A percentile compares a stretch with the other conserved stretches of the same genome.
phyloP scores from a whole-genome alignment of 2,888 invertebrate genomes.

The Dysmachus trigonus region DNA sequence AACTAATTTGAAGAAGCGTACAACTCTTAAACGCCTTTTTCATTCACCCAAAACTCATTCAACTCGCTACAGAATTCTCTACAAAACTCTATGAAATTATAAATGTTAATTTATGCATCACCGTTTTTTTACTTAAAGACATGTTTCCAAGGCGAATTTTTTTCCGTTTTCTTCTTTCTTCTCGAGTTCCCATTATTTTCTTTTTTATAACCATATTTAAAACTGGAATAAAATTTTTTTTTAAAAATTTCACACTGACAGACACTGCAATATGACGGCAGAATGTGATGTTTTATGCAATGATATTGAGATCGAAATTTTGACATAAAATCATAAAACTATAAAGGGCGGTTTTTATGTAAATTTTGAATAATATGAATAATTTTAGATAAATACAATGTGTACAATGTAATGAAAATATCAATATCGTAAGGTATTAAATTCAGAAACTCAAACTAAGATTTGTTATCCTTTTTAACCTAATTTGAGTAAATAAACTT shows the following conservation, averaged over 20 bases:
- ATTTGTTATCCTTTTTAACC: too few species aligned
- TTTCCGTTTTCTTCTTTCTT: background rate
- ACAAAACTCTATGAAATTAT: background rate
- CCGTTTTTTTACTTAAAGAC: background rate
- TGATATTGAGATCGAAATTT: background rate
- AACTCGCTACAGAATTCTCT: background rate
- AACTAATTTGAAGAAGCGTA: too few species aligned
- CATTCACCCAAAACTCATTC: background rate
- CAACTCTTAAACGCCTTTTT: too few species aligned
- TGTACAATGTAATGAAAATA: too few species aligned
- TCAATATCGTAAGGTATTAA: too few species aligned
- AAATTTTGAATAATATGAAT: too few species aligned
- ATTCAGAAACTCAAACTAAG: too few species aligned
- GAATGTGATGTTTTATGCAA: background rate
- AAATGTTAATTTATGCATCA: background rate
- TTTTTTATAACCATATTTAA: background rate
- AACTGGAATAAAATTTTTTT: background rate
- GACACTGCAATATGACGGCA: background rate
- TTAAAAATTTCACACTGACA: background rate
- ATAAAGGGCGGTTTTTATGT: too few species aligned
- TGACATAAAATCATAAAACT: too few species aligned
- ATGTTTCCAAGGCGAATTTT: background rate
- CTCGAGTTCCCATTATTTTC: background rate
- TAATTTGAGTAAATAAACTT: too few species aligned
- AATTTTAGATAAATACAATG: too few species aligned